Conservation (phyloP, 2,113 vertebrate species). For the Oreochromis spilurus region DNA sequence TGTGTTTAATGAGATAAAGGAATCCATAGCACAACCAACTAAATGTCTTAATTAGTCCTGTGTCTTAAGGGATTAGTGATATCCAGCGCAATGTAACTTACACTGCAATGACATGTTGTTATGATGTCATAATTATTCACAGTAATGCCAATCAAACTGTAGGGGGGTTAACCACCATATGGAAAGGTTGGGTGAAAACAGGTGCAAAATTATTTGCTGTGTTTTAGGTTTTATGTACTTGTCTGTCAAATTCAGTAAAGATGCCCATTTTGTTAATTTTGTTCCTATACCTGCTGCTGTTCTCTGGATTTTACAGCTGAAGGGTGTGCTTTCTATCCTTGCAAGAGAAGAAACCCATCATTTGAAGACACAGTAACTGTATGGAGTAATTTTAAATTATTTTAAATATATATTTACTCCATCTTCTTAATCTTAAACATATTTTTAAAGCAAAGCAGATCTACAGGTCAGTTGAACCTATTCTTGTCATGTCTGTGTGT, state of each 20-base stretch:
- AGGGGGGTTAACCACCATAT: background rate
- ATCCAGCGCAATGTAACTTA: background rate
- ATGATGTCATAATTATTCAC: conserved; percentile 1
- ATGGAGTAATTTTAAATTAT: background rate
- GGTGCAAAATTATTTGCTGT: background rate
- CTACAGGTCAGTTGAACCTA: background rate
- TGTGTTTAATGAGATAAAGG: conserved; percentile 31
- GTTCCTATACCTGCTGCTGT: background rate
- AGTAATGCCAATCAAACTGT: background rate
- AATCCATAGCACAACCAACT: background rate
- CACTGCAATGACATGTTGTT: background rate
- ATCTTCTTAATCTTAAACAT: background rate
- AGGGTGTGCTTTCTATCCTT: background rate
- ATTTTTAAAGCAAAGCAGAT: background rate
- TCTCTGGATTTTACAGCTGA: background rate
- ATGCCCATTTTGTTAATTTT: background rate
- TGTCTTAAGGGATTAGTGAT: conserved; percentile 14
- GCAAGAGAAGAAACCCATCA: background rate
- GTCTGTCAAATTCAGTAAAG: background rate
- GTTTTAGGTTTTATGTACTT: background rate
- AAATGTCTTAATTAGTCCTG: conserved; percentile 25
- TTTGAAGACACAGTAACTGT: background rate
- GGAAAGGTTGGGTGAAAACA: background rate
- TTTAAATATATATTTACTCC: background rate
- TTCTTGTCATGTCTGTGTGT: no score